A percentile compares a stretch with the other conserved stretches of the same genome.
Conservation (phyloP, 2,113 vertebrate genomes). For the Gymnogyps californianus region DNA sequence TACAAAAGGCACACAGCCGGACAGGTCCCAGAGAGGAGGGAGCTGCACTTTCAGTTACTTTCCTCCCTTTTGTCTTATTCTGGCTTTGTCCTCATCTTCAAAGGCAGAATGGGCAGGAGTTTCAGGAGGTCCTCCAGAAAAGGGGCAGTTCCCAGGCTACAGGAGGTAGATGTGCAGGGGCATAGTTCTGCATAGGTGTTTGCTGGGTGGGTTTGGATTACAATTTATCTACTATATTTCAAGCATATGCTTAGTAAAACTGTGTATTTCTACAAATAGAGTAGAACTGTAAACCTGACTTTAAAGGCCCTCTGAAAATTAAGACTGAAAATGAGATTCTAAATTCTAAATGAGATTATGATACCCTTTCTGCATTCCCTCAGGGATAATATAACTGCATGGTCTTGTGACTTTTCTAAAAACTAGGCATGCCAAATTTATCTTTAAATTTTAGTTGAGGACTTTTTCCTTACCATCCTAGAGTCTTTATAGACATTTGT, state of each 20-base stretch:
- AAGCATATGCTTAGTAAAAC: neutral
- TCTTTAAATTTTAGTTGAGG: neutral
- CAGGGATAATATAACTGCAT: neutral
- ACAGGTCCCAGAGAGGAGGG: neutral
- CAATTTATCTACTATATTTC: neutral
- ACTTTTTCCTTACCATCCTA: neutral
- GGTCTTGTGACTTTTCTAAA: neutral
- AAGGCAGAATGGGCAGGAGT: neutral
- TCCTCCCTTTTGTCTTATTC: neutral
- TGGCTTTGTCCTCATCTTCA: neutral
- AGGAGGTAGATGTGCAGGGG: neutral
- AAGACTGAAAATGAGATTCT: neutral
- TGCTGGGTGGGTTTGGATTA: neutral
- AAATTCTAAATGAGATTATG: neutral
- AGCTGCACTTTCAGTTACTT: neutral
- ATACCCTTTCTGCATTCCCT: neutral
- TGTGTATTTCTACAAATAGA: neutral
- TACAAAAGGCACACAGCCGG: neutral
- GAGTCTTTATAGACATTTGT: neutral
- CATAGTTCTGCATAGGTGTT: neutral
- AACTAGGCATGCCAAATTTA: neutral
- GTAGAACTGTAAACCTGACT: neutral
- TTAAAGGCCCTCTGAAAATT: neutral
- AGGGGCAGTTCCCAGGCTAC: neutral
- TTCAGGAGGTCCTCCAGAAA: neutral